Evolutionary conservation across 2,113 vertebrate species (phyloP).

Genomic region (Oryzias woworae): DNA sequence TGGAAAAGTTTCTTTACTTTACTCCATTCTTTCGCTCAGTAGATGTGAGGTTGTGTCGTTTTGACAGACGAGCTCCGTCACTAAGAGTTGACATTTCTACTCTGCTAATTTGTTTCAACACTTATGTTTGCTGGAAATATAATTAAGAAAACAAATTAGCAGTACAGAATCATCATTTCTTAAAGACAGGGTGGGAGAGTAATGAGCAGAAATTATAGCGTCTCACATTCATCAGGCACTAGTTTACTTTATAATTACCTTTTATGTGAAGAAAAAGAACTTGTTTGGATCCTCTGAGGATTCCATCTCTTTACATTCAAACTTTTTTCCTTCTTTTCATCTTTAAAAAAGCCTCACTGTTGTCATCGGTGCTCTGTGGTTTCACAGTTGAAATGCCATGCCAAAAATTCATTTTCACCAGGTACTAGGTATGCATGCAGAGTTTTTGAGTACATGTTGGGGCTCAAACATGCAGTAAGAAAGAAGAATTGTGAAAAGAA

Average conservation of each 20-base stretch:
- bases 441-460: no score
- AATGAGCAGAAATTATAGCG: conserved; percentile 23
- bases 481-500: no score
- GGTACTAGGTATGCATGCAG: no score
- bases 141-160: conserved; percentile 46
- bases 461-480: no score
- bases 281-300: conserved; percentile 10
- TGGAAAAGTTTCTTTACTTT: neutral
- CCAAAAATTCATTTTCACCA: no score
- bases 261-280: conserved; percentile 14
- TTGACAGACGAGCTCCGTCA: neutral
- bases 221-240: conserved; percentile 27
- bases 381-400: no score
- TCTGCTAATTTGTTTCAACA: conserved; percentile 29
- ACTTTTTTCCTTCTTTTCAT: neutral
- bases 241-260: conserved; percentile 42
- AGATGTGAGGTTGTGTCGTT: neutral
- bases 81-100: conserved; percentile 11
- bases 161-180: conserved; percentile 25
- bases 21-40: neutral
- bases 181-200: conserved; percentile 18
- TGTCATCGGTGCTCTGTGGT: no score
- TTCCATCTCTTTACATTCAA: conserved; percentile 6
- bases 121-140: conserved; percentile 28
- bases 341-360: no score